Percentiles rank a stretch among this genome's conserved stretches.
Conservation (phyloP, 92 coral and sea anemone genomes). For the Epizoanthus ramosus region DNA sequence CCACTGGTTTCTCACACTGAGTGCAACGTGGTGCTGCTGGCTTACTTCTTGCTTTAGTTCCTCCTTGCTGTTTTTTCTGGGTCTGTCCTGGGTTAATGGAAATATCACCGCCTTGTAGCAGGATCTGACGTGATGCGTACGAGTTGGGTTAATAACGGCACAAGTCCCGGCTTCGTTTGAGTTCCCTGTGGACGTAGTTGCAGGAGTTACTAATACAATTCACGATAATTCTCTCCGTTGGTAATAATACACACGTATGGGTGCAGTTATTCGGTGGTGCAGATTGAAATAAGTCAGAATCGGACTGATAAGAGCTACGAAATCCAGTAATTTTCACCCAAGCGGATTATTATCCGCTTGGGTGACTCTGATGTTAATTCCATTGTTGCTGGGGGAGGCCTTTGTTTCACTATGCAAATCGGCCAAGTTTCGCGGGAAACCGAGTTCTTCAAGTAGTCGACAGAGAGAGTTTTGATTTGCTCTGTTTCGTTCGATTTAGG, state of each 20-base stretch:
- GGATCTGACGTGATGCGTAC: constrained; percentile 2
- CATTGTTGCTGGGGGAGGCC: not conserved
- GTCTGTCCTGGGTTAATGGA: too few relatives aligned
- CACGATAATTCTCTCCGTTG: too few relatives aligned
- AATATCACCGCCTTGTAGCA: constrained; percentile 5
- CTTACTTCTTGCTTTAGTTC: not conserved
- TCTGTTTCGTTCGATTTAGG: not conserved
- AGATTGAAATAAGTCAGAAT: too few relatives aligned
- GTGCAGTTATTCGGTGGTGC: not conserved
- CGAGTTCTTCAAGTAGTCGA: not conserved
- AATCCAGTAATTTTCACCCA: not conserved
- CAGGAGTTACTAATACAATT: not conserved
- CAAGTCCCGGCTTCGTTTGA: constrained; percentile 14
- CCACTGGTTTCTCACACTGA: constrained; percentile 16
- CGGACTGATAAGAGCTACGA: not conserved
- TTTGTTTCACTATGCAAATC: not conserved
- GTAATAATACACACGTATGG: not conserved
- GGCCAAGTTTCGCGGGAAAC: not conserved
- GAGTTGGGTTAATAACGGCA: not conserved
- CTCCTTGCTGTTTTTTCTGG: not conserved
- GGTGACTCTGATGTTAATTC: not conserved
- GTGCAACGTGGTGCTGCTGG: constrained; percentile 4
- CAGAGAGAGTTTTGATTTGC: too few relatives aligned
- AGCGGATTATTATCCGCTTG: not conserved
- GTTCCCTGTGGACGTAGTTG: not conserved